Percentiles rank a stretch among this genome's conserved stretches.
phyloP scores from a whole-genome alignment of 1,140 invertebrate genomes.

The Penaeus vannamei region DNA sequence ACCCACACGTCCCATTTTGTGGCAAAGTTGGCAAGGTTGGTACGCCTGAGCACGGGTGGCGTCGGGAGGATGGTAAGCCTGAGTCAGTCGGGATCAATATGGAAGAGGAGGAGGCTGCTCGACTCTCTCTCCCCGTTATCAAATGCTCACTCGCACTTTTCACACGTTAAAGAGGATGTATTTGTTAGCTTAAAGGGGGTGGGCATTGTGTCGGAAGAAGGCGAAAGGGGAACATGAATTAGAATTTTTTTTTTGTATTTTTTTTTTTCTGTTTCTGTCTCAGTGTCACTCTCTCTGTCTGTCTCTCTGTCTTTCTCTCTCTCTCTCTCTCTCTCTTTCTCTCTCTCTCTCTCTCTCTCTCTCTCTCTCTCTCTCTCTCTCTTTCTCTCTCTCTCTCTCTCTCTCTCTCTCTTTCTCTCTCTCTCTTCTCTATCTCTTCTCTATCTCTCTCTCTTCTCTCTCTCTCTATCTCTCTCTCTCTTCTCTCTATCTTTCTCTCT shows the following conservation, averaged over 20 bases:
- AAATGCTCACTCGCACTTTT: no score
- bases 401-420: background rate
- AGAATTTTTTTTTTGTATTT: no score
- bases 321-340: background rate
- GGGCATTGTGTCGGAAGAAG: no score
- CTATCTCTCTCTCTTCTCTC: background rate
- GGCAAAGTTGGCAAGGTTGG: constrained; percentile 34
- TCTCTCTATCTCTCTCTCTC: background rate
- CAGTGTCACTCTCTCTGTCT: no score
- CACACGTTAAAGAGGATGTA: no score
- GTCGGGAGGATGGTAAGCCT: constrained; percentile 51
- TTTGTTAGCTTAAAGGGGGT: no score
- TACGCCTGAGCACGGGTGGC: constrained; percentile 34
- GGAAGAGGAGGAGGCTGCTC: constrained; percentile 22
- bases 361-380: background rate
- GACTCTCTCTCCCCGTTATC: background rate
- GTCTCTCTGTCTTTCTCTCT: background rate
- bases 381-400: background rate
- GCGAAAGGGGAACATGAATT: no score
- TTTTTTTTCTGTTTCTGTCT: no score
- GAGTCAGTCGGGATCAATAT: constrained; percentile 57
- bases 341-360: background rate
- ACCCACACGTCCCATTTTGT: background rate
- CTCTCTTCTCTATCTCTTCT: background rate
- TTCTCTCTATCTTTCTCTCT: background rate